Conservation (phyloP, 2,888 invertebrate species). For the Lochmaea capreae region DNA sequence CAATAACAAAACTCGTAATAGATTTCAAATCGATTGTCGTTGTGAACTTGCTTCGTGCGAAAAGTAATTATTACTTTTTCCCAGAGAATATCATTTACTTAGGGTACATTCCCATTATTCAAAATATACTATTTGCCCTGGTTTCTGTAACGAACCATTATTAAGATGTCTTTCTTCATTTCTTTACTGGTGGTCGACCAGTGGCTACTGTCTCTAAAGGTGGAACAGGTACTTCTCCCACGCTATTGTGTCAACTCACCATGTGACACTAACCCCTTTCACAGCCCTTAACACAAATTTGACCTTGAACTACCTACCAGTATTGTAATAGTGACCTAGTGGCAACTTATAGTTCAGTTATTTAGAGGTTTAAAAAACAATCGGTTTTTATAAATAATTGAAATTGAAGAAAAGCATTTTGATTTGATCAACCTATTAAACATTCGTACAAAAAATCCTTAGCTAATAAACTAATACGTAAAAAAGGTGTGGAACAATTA, state of each 20-base stretch:
- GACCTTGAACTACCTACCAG: conserved; percentile 11
- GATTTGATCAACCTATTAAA: too few relatives aligned
- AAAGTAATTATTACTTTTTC: neutral
- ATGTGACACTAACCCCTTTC: conserved; percentile 48
- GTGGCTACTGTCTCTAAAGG: conserved; percentile 25
- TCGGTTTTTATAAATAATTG: too few relatives aligned
- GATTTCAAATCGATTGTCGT: neutral
- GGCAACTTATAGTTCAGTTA: conserved; percentile 5
- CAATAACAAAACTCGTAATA: too few relatives aligned
- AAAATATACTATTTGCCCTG: neutral
- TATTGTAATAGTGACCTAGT: conserved; percentile 11
- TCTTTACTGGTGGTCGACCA: conserved; percentile 28
- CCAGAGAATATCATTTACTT: conserved; percentile 1
- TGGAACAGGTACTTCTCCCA: conserved; percentile 51
- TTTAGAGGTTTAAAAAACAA: neutral
- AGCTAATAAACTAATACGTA: too few relatives aligned
- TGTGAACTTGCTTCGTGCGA: neutral
- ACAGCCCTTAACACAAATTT: conserved; percentile 25
- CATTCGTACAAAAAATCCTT: too few relatives aligned
- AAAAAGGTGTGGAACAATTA: too few relatives aligned
- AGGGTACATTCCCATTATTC: neutral
- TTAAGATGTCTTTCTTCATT: conserved; percentile 24
- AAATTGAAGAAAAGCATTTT: neutral
- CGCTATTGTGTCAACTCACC: conserved; percentile 48
- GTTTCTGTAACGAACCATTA: conserved; percentile 16